These are phyloP conservation scores for Himantopus leucocephalus DNA, from an alignment of 2,113 vertebrate species.

Conservation along the genomic window DNA sequence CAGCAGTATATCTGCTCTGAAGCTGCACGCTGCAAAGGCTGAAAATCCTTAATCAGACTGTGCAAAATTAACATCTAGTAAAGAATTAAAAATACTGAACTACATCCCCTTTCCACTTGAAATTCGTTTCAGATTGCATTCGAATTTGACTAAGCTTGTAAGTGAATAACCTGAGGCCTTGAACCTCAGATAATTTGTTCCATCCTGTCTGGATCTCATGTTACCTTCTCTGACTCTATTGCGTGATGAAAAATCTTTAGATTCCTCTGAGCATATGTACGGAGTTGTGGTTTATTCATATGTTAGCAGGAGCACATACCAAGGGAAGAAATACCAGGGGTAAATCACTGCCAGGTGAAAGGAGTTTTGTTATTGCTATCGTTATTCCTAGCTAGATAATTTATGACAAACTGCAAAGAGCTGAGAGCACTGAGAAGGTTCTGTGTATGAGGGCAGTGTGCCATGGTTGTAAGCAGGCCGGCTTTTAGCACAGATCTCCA, in stretches of 20 bases:
- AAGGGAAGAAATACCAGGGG: neutral
- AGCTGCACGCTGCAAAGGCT: neutral
- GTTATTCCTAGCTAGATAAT: neutral
- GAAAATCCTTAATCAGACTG: neutral
- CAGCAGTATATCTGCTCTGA: neutral
- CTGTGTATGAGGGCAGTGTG: accelerated
- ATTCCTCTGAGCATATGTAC: neutral
- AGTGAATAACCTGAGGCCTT: neutral
- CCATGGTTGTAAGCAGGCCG: neutral
- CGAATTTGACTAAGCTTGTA: neutral
- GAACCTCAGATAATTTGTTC: neutral
- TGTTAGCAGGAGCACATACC: neutral
- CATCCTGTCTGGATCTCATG: neutral
- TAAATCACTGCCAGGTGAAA: neutral
- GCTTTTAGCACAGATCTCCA: neutral
- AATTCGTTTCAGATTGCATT: neutral
- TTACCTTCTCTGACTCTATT: neutral
- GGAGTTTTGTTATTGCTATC: neutral
- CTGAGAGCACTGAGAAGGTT: neutral
- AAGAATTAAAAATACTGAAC: neutral
- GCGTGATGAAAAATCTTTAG: neutral
- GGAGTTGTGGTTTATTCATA: neutral
- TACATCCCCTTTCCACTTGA: neutral
- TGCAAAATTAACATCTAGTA: neutral
- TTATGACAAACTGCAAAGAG: neutral